Base-by-base conservation (phyloP, 2,888 invertebrate genomes). In the Teinopalpus imperialis region DNA sequence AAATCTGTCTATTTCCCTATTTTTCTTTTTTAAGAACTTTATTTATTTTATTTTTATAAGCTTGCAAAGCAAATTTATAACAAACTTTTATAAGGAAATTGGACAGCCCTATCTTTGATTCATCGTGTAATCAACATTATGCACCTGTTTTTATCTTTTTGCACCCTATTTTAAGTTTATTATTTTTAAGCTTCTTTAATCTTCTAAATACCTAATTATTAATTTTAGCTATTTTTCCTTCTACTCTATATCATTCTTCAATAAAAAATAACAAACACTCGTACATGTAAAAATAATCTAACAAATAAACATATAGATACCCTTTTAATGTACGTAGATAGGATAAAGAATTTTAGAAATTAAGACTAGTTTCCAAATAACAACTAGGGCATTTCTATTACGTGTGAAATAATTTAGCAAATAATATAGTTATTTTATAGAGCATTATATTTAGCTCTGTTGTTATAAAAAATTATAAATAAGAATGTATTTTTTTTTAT, bases 151-250 rank as follows among this genome's bases (percentile, higher is more conserved):
- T 29, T 40, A 21, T 35, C 12, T 43, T 34, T 27, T 6, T 8
- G 45, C 45, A 45, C 45, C 24, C 44, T 39, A 16, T 40, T 45
- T 24, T 32, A 20, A 21, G 32, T 16, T 45, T 45, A n/a, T 20
- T 24, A 29, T 7, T 16, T 27, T 27, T 0, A 23, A 12, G 18
- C 3, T 14, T 20, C 14, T 31, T 30, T 8, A 35, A 2, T 35
- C 24, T 13, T 37, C 6, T 18, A 3, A 16, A 8, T n/a, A n/a
- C n/a, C n/a, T n/a, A n/a, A 20, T 42, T 24, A 13, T 35, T 13
- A 13, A 34, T 21, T 23, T 35, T 23, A 4, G 2, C 8, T 24
- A 7, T 23, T 21, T 21, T 34, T 12, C 5, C 1, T 7, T 34
- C 10, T 6, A 20, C 7, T 10, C 6, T 21, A 9, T 21, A 12